phyloP scores from a whole-genome alignment of 2,888 invertebrate genomes.

The Neoscelio sp. region DNA sequence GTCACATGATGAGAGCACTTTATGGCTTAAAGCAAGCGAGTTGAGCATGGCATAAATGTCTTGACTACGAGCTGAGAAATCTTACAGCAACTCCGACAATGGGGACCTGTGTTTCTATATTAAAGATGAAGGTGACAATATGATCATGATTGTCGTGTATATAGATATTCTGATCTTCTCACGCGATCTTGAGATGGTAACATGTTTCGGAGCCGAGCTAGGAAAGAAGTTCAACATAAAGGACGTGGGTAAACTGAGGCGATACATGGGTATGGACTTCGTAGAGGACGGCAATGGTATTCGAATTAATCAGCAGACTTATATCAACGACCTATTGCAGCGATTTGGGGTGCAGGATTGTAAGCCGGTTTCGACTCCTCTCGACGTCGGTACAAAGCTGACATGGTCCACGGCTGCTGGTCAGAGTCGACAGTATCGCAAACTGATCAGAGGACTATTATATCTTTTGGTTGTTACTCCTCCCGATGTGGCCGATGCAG shows the following conservation, averaged over 20 bases:
- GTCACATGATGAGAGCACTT: too few relatives aligned
- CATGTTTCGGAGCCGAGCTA: neutral
- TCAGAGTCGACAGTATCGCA: slow-evolving; percentile 8
- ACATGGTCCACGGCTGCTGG: neutral
- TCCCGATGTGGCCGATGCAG: neutral
- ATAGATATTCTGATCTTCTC: slow-evolving; percentile 15
- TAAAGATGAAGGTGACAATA: neutral
- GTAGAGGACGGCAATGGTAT: slow-evolving; percentile 1
- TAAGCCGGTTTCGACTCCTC: slow-evolving; percentile 13
- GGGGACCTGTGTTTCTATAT: slow-evolving; percentile 16
- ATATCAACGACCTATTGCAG: neutral
- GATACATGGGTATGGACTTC: slow-evolving; percentile 32
- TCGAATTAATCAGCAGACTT: neutral
- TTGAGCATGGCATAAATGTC: too few relatives aligned
- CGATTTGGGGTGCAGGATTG: slow-evolving; percentile 7
- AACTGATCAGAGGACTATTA: slow-evolving; percentile 34
- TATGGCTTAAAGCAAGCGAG: too few relatives aligned
- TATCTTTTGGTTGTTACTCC: slow-evolving; percentile 32
- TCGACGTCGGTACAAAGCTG: slow-evolving; percentile 18
- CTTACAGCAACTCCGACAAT: neutral
- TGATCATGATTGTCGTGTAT: slow-evolving; percentile 2
- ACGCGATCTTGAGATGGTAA: neutral
- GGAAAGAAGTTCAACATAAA: slow-evolving; percentile 9
- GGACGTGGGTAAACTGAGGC: neutral
- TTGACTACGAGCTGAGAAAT: neutral